phyloP scores from a whole-genome alignment of 2,888 invertebrate genomes.

The Lasioglossum leucozonium region DNA sequence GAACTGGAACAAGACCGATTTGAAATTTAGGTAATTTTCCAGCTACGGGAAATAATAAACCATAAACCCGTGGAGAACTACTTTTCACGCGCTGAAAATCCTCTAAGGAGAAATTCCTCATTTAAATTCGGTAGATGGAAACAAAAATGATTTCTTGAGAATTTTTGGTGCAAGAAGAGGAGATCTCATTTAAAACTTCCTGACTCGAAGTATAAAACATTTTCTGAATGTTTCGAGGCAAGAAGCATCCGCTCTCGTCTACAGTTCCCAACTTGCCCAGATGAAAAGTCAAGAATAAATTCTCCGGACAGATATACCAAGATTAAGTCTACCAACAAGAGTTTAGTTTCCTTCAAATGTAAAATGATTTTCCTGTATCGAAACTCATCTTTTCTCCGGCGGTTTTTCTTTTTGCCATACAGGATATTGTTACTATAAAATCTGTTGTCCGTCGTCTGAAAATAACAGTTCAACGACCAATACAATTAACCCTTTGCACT shows the following conservation, averaged over 20 bases:
- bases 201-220: not conserved
- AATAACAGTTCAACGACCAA: too few relatives aligned
- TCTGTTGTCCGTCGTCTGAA: too few relatives aligned
- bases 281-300: not conserved
- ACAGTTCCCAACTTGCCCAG: not conserved
- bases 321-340: not conserved
- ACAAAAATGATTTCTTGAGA: not conserved
- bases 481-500: too few relatives aligned
- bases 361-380: not conserved
- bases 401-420: not conserved
- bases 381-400: not conserved
- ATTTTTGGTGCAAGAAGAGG: not conserved
- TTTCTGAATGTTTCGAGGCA: slow-evolving; percentile 2
- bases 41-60: not conserved
- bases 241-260: not conserved
- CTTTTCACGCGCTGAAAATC: not conserved
- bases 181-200: not conserved
- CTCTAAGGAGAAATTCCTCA: not conserved
- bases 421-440: not conserved
- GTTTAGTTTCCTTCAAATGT: not conserved
- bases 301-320: not conserved
- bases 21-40: not conserved
- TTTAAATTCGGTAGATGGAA: not conserved
- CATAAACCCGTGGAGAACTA: not conserved
- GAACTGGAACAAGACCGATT: not conserved